These are phyloP conservation scores for Clarias pachynema DNA, from an alignment of 2,797 vertebrate genomes.

Conservation along the genomic window DNA sequence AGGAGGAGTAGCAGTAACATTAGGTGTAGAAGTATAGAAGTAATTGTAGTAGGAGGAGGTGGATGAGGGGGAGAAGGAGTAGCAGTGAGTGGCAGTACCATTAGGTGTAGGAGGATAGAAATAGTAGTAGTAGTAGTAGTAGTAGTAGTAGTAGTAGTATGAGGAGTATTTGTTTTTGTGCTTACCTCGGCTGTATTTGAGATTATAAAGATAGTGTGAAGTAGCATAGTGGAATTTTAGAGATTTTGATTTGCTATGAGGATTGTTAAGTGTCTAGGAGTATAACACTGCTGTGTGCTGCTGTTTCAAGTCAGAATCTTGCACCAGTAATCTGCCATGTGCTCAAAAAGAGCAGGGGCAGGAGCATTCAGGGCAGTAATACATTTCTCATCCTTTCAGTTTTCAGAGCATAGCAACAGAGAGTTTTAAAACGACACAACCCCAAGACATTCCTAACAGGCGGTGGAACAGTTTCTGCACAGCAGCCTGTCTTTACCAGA, in stretches of 20 bases:
- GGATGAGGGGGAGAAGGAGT: background rate
- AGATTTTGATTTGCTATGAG: background rate
- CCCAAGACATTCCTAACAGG: background rate
- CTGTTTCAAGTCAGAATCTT: background rate
- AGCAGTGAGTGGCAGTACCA: background rate
- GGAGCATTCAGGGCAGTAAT: background rate
- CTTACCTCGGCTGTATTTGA: too few relatives aligned
- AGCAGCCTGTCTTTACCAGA: background rate
- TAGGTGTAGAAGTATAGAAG: background rate
- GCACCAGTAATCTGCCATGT: background rate
- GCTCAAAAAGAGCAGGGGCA: background rate
- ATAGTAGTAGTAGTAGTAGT: background rate
- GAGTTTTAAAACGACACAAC: background rate
- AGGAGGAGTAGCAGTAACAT: background rate
- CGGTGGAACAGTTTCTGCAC: too few relatives aligned
- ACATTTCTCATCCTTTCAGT: slow-evolving; percentile 3
- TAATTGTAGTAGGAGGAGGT: background rate
- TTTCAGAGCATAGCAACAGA: slow-evolving; percentile 4
- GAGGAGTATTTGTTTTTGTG: background rate
- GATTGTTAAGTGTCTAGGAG: background rate
- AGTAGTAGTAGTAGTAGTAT: background rate
- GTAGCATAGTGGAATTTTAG: background rate
- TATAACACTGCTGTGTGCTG: background rate
- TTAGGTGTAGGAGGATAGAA: too few relatives aligned
- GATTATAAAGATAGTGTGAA: background rate